Conservation (phyloP, 2,888 invertebrate genomes). For the Nowickia ferox region DNA sequence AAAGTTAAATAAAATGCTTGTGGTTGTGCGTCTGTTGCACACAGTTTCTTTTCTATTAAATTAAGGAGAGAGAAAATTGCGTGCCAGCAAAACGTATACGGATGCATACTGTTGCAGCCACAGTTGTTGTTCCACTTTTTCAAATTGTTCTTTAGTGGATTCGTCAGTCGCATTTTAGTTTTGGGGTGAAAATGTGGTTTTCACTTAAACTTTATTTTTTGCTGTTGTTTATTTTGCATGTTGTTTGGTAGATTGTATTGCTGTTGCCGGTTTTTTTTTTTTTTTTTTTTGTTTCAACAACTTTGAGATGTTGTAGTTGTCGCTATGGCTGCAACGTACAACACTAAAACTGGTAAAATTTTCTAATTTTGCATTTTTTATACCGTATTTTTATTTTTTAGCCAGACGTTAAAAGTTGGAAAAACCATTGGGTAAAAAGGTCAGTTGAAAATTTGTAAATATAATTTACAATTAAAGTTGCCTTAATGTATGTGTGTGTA, state of each 20-base stretch:
- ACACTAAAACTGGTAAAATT: slow-evolving; percentile 40
- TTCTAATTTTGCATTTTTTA: slow-evolving; percentile 5
- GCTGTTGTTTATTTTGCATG: background rate
- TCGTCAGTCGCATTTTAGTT: slow-evolving; percentile 26
- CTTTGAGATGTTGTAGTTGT: background rate
- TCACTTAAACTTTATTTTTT: slow-evolving; percentile 7
- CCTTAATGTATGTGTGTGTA: background rate
- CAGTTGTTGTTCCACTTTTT: slow-evolving; percentile 56
- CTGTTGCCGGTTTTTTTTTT: background rate
- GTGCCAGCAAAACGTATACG: slow-evolving; percentile 8
- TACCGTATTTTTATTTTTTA: slow-evolving; percentile 6
- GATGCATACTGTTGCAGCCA: slow-evolving; percentile 41
- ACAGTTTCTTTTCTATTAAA: slow-evolving; percentile 20
- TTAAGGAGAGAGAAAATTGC: slow-evolving; percentile 2
- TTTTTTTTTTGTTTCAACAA: too few relatives aligned
- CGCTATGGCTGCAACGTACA: background rate
- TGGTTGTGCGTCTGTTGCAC: slow-evolving; percentile 13
- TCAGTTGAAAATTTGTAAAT: background rate
- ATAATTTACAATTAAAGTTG: slow-evolving; percentile 17
- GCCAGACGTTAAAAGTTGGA: slow-evolving; percentile 36
- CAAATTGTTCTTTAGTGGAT: slow-evolving; percentile 56
- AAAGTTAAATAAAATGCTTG: slow-evolving; percentile 50
- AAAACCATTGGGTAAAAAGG: slow-evolving; percentile 42
- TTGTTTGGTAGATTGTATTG: slow-evolving; percentile 27
- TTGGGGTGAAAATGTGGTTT: slow-evolving; percentile 31